These are phyloP conservation scores for Sus cebifrons DNA, from an alignment of 2,797 vertebrate species.

Conservation along the genomic window DNA sequence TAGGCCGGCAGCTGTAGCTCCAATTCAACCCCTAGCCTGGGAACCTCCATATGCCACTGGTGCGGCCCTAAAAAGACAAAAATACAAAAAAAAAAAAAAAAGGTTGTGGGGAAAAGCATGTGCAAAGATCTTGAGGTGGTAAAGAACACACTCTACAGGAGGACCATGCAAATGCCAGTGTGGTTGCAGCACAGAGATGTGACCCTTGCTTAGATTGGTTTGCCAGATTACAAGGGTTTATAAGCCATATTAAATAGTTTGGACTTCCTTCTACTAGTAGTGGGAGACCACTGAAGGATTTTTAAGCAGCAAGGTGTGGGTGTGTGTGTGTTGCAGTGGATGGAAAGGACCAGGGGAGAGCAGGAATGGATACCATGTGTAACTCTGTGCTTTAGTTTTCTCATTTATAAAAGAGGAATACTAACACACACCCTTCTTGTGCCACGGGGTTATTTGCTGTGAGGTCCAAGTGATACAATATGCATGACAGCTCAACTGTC, in stretches of 20 bases:
- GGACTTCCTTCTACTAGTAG: neutral
- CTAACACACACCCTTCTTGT: neutral
- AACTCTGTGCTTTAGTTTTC: neutral
- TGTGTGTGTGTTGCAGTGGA: neutral
- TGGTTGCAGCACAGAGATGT: neutral
- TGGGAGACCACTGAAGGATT: neutral
- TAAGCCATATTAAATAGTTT: neutral
- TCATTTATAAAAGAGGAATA: neutral
- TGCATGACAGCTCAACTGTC: neutral
- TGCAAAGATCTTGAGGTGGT: neutral
- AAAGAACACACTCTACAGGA: neutral
- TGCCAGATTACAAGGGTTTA: too few relatives aligned
- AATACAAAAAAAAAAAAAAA: too few relatives aligned
- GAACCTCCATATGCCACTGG: too few relatives aligned
- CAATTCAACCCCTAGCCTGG: too few relatives aligned
- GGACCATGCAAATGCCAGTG: neutral
- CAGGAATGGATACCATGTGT: neutral
- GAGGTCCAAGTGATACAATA: neutral
- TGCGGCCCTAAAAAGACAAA: too few relatives aligned
- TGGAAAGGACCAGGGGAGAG: neutral
- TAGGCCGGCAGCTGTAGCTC: too few relatives aligned
- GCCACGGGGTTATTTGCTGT: neutral
- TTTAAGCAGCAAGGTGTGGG: neutral
- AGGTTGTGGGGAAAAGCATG: neutral
- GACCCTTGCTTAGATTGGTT: neutral